Base-by-base conservation (phyloP, 2,888 invertebrate genomes). In the Acrocyrtus sp. region DNA sequence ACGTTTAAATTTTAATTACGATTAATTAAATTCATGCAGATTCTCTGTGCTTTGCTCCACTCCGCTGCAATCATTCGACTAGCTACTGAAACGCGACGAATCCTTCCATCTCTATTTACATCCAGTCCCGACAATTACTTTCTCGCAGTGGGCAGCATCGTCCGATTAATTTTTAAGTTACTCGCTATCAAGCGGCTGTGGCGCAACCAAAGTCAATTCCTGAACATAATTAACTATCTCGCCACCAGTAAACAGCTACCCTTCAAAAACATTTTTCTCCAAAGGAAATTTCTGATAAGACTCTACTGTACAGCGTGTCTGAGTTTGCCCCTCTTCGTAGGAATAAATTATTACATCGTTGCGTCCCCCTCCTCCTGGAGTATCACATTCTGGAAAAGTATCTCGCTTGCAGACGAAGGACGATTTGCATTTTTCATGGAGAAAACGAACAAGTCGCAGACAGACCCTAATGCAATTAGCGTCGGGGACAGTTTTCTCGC, bases 101-200 rank as follows among this genome's bases (percentile, higher is more conserved):
- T 21, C 3, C 22, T 68, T 5, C 68, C 68, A 1, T 21, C 43
- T 8, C 22, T 26, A 12, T 12, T 68, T 12, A 12, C 43, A 1
- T 60, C 58, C 26, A 60, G 17, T 34, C 68, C 68, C 4, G 51
- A 51, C 3, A 29, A 68, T 22, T 68, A 68, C 19, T 68, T 68
- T 68, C 8, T 21, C 1, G 56, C 60, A n/a, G 21, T 68, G 8
- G 60, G 53, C 1, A 53, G 39, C 10, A 34, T n/a, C 15, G 41
- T 51, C 1, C 41, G 58, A 41, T n/a, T 68, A 21, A n/a, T 60
- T 3, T 68, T 68, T 41, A 68, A 68, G 53, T 22, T 26, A 1
- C 17, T 60, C 12, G 34, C 68, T 26, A 45, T 68, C 27, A 68
- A 68, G n/a, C 58, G 60, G 26, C 27, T 68, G 8, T 68, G 68